Base-by-base conservation (phyloP, 1,140 invertebrate species). In the Macrostomum lignano region DNA sequence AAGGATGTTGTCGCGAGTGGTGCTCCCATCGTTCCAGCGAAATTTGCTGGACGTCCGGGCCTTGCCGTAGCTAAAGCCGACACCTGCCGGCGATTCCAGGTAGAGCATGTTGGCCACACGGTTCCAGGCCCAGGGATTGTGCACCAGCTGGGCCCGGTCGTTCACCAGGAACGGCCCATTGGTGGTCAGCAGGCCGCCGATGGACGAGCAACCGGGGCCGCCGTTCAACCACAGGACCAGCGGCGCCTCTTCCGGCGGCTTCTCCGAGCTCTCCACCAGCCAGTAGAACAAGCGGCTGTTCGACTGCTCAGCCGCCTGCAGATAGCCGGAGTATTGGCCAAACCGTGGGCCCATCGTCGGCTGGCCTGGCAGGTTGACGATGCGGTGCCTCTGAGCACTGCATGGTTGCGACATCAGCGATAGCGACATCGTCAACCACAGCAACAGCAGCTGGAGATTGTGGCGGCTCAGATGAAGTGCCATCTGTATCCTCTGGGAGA, bases 51-150 rank as follows among this genome's bases (percentile, higher is more conserved):
- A n/a, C n/a, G n/a, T 55, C 29, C 51, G 49, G 39, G 61, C 51
- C 15, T 44, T 41, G 11, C 58, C 46, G 42, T 66, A 66, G 1
- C 64, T 66, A 38, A 51, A 66, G 2, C 65, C 65, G 29, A 67
- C 65, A 38, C 65, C 61, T 19, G 57, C 57, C 31, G 65, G 65
- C 2, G 65, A 49, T 42, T 66, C 65, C 21, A 66, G 42, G 42
- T 60, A 66, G 9, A 66, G 37, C 17, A 86, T 74, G 48, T 75
- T 81, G 23, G 74, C 72, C 37, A 71, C 71, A 33, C 44, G 51
- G 38, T 64, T 64, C 63, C 64, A 65, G 30, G 54, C 46, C 42
- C 52, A 60, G 4, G 45, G 32, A 38, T 64, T 65, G 19, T 46
- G 39, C 11, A 38, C 41, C 1, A 65, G 38, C 7, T 47, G 56